Evolutionary conservation across 2,797 vertebrate genomes (phyloP).

Genomic region (Diplodus sargus): DNA sequence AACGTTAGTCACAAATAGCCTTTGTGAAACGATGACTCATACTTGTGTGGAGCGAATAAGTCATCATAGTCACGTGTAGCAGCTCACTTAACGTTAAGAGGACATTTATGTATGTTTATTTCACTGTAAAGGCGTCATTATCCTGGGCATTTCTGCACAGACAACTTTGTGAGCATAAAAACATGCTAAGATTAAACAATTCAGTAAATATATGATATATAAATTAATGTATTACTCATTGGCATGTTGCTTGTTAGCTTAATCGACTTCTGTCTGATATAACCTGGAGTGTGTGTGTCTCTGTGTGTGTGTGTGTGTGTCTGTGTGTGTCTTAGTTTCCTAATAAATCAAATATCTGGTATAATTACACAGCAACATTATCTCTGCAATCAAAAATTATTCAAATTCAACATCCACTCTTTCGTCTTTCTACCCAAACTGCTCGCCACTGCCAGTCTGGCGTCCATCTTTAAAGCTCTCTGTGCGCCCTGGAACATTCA

Average conservation of each 20-base stretch:
- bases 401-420: constrained; percentile 22
- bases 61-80: neutral
- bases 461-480: constrained; percentile 27
- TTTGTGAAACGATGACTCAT: neutral
- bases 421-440: constrained; percentile 27
- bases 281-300: neutral
- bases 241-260: neutral
- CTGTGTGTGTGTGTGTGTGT: neutral
- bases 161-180: neutral
- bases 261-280: neutral
- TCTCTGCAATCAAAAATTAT: constrained; percentile 36
- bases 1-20: neutral
- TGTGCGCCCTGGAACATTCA: constrained; percentile 15
- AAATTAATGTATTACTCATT: neutral
- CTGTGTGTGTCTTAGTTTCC: neutral
- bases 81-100: neutral
- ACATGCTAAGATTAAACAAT: too few relatives aligned
- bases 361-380: constrained; percentile 22
- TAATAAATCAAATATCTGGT: constrained; percentile 16
- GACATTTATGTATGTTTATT: neutral
- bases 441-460: constrained; percentile 28
- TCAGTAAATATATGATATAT: too few relatives aligned
- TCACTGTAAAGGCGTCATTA: neutral
- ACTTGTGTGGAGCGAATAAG: neutral
- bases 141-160: neutral